Base-by-base conservation (phyloP, 2,888 invertebrate species). In the Andrena camellia region DNA sequence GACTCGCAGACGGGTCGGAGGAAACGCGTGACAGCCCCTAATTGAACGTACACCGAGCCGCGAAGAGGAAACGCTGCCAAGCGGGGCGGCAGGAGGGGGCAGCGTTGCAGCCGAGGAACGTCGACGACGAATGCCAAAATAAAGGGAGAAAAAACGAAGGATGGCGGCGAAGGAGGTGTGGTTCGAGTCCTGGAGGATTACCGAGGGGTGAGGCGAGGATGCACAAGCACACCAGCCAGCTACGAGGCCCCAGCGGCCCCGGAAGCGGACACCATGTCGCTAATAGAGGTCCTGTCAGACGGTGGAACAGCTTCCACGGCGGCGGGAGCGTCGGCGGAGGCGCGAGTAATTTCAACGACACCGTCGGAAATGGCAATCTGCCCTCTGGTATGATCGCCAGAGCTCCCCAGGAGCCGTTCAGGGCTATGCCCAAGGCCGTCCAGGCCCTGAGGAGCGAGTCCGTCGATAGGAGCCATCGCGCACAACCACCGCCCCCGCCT, bases 241-340 rank as follows among this genome's bases (percentile, higher is more conserved):
- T 93, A 67, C 91, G 92, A 29, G 90, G 91, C 70, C 89, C 88
- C 81, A 79, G 90, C 85, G 85, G 84, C 85, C 77, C 76, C 59
- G 79, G 85, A 86, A 76, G 72, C 78, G 81, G 85, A 80, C 86
- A 86, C 83, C 86, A 86, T 85, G 71, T 81, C 71, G 62, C 82
- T 62, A 90, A 87, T 82, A 91, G 93, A 77, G 94, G 94, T 78
- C 94, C 94, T 50, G 94, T 95, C 79, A 92, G 94, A 71, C 91
- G 95, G 78, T 95, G 95, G 95, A 95, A 95, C 91, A 94, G 94
- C 83, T 94, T 95, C 87, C 95, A 95, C 86, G 93, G 93, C 26
- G 89, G 91, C 78, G 89, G 92, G 63, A 90, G 88, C 67, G 87
- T 88, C 57, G 83, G 86, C 23, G 88, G 84, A 66, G 87, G 85